Evolutionary conservation across 2,113 vertebrate species (phyloP).

Genomic region (Catharus minimus): DNA sequence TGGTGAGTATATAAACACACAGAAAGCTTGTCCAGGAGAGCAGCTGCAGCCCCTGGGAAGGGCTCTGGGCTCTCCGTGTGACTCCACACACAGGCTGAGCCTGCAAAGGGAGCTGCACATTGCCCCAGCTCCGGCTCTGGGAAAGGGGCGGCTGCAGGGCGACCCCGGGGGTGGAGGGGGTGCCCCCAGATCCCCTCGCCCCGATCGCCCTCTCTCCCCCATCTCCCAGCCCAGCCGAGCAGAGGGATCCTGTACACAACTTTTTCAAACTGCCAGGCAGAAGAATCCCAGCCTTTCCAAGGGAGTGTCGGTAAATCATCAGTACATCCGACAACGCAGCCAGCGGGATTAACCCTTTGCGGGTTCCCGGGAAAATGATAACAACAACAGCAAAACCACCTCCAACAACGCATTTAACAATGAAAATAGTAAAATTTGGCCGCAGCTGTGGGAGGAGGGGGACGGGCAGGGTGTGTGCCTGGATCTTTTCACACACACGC

Average conservation of each 20-base stretch:
- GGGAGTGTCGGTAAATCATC: conserved; percentile 69
- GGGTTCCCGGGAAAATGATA: neutral
- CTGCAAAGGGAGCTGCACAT: neutral
- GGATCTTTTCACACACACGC: accelerated
- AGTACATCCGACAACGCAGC: conserved; percentile 55
- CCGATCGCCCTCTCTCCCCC: neutral
- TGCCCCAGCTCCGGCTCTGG: neutral
- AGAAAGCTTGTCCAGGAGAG: neutral
- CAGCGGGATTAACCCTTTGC: conserved; percentile 54
- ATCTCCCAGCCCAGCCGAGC: neutral
- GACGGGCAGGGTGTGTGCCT: neutral
- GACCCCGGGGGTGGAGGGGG: neutral
- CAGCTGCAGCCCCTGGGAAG: neutral
- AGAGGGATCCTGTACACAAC: conserved; percentile 29
- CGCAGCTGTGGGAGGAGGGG: neutral
- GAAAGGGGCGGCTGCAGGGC: neutral
- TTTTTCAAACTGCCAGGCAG: conserved; percentile 54
- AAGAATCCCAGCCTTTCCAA: conserved; percentile 60
- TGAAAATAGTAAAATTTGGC: neutral
- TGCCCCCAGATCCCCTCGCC: neutral
- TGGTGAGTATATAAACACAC: neutral
- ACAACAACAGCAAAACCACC: neutral
- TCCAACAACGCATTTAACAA: neutral
- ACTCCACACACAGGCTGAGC: neutral
- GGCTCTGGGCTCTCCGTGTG: neutral